Evolutionary conservation across 37 sponge, comb jelly and placozoan species (phyloP).

Genomic region (Mnemiopsis leidyi): DNA sequence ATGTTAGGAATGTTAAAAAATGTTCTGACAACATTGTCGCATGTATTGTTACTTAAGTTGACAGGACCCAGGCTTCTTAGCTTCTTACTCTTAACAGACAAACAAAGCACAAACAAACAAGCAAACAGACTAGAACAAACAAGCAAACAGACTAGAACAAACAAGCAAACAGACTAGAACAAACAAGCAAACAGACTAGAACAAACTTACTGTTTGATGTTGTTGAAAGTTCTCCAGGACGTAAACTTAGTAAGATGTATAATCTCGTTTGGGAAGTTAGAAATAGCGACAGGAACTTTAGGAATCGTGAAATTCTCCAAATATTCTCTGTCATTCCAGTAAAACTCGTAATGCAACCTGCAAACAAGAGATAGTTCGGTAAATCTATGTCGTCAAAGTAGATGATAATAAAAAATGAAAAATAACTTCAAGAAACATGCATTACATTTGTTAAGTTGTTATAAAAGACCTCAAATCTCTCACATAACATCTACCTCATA

Average conservation of each 20-base stretch:
- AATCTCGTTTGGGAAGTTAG: conserved; percentile 62
- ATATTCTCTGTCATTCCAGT: conserved; percentile 40
- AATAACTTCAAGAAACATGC: not conserved
- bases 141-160: no score
- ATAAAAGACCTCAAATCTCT: not conserved
- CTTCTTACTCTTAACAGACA: no score
- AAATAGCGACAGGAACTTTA: conserved; percentile 27
- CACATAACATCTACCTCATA: conserved; percentile 10
- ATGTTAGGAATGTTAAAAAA: no score
- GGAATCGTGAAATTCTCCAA: conserved; percentile 1
- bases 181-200: not conserved
- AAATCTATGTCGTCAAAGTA: no score
- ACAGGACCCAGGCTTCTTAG: no score
- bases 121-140: no score
- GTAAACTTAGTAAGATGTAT: conserved; percentile 56
- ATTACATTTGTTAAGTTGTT: not conserved
- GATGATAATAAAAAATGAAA: no score
- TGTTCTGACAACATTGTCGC: no score
- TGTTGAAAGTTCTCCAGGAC: conserved; percentile 10
- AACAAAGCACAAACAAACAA: no score
- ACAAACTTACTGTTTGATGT: conserved; percentile 49
- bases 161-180: no score
- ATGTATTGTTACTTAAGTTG: no score
- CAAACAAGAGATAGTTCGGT: no score
- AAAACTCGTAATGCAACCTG: conserved; percentile 53